Evolutionary conservation across 2,888 invertebrate genomes (phyloP).

Genomic region (Troides aeacus): DNA sequence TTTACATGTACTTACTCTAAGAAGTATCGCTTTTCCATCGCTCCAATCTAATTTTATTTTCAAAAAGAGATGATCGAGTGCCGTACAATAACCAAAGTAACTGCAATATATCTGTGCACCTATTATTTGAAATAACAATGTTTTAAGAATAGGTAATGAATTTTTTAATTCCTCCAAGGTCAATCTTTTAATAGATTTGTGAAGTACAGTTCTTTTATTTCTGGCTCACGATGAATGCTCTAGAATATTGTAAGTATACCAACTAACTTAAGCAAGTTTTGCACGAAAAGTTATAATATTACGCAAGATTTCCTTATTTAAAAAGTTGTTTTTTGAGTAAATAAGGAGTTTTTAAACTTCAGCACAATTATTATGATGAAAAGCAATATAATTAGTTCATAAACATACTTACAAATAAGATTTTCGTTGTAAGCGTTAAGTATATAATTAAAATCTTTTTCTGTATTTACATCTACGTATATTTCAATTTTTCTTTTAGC

Average conservation of each 20-base stretch:
- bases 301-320: too few species aligned
- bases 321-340: too few species aligned
- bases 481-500: slow-evolving; percentile 54
- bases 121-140: slow-evolving; percentile 32
- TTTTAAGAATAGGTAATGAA: neutral
- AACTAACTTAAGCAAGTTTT: too few species aligned
- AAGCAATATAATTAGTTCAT: neutral
- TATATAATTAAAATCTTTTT: slow-evolving; percentile 57
- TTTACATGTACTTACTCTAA: slow-evolving; percentile 49
- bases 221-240: too few species aligned
- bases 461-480: slow-evolving; percentile 56
- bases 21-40: slow-evolving; percentile 52
- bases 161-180: neutral
- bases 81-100: slow-evolving; percentile 57
- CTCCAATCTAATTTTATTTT: slow-evolving; percentile 67
- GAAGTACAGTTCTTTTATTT: too few species aligned
- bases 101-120: slow-evolving; percentile 64
- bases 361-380: too few species aligned
- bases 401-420: slow-evolving; percentile 61
- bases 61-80: slow-evolving; percentile 56
- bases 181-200: too few species aligned
- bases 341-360: too few species aligned
- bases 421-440: slow-evolving; percentile 45
- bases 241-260: too few species aligned
- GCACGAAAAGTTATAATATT: too few species aligned